Evolutionary conservation across 2,797 vertebrate genomes (phyloP), one percentile per base, ranked within the genome.

Genomic region (Phalloptychus januarius): DNA sequence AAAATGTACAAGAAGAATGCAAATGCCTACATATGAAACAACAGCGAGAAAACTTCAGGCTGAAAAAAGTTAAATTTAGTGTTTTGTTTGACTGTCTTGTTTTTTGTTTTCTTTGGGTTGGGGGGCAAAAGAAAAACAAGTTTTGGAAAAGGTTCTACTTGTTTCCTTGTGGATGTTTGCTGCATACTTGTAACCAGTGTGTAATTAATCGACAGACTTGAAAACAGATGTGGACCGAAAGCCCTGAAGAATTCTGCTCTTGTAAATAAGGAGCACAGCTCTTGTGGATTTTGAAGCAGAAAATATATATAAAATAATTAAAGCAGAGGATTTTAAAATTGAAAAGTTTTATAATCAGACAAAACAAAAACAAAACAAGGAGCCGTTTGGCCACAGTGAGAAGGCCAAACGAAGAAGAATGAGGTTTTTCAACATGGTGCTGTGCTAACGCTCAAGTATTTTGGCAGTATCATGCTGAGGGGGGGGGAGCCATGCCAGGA

Each of bases 121-220:
- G 23, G 16, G 46, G 50, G 50, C 20, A 52, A 10, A 88, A 72
- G 31, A 65, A 92, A 88, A 95, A 91, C 79, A 90, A 87, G 85
- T 90, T 90, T 82, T 44, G 80, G 87, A 90, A 93, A 94, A 85
- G 82, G 88, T 92, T 82, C 87, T 76, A 90, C 86, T 94, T 93
- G 93, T 87, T 79, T 85, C 80, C 48, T 87, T 79, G 86, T 88
- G 85, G 83, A 87, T 77, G 67, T 56, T 40, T 84, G 78, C 83
- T 77, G 85, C 85, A 87, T 86, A 83, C 79, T 77, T 91, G 88
- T 42, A 79, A 85, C 79, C 85, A 85, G 86, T 82, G 87, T 89
- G 87, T 88, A 87, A 91, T 91, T 91, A 88, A 92, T 91, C 84
- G 77, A 89, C 85, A 83, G 84, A 90, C 90, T 88, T 82, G 74